These are phyloP conservation scores for Campoplex nolae DNA, from an alignment of 2,888 invertebrate genomes.

Conservation along the genomic window DNA sequence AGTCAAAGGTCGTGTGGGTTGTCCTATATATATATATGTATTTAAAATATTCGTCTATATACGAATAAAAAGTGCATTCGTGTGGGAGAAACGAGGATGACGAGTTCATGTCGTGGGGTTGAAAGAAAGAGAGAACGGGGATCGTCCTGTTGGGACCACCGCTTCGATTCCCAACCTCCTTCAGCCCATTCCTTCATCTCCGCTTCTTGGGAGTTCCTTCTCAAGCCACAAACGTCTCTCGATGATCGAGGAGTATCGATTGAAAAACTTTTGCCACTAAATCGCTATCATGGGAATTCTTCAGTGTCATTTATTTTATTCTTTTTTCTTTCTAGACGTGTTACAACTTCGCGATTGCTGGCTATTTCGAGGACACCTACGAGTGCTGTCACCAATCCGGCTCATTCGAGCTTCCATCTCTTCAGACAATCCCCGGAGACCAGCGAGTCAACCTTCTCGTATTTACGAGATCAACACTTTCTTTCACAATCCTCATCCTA, in stretches of 20 bases:
- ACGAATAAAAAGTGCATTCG: slow-evolving; percentile 22
- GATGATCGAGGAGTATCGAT: slow-evolving; percentile 62
- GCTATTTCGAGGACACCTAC: slow-evolving; percentile 58
- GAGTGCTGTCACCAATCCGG: slow-evolving; percentile 51
- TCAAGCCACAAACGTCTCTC: slow-evolving; percentile 6
- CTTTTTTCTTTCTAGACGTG: background rate
- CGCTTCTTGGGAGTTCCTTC: slow-evolving; percentile 58
- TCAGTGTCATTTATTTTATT: background rate
- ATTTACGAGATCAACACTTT: background rate
- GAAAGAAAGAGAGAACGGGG: slow-evolving; percentile 42
- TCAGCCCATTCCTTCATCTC: slow-evolving; percentile 27
- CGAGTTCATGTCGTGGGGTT: slow-evolving; percentile 42
- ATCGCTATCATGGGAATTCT: slow-evolving; percentile 65
- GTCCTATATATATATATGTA: background rate
- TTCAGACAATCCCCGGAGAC: slow-evolving; percentile 38
- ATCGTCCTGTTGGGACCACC: slow-evolving; percentile 65
- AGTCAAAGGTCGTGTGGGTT: slow-evolving; percentile 61
- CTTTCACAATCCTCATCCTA: slow-evolving; percentile 46
- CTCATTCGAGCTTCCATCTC: slow-evolving; percentile 17
- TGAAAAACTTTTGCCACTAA: slow-evolving; percentile 6
- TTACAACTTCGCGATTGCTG: slow-evolving; percentile 58
- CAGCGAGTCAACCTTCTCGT: background rate
- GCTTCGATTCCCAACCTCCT: slow-evolving; percentile 48
- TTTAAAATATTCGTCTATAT: slow-evolving; percentile 17
- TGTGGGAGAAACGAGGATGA: slow-evolving; percentile 58